Conservation (phyloP, 2,888 invertebrate genomes). For the Habrosyne pyritoides region DNA sequence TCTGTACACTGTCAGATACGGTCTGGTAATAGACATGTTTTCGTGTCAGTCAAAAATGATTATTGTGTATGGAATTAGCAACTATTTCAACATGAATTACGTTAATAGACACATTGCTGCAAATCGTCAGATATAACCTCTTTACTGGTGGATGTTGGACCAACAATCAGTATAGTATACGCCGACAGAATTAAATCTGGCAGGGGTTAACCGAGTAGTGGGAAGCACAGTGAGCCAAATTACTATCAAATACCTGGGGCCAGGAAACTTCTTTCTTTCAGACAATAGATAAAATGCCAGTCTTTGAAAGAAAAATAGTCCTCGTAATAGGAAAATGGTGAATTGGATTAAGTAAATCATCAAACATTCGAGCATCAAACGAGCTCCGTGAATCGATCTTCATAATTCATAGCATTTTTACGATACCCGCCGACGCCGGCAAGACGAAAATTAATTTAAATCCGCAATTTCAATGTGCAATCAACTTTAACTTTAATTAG, state of each 20-base stretch:
- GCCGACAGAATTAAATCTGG: neutral
- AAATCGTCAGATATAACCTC: conserved; percentile 11
- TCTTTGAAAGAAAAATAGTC: too few relatives aligned
- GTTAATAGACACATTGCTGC: neutral
- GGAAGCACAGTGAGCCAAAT: too few relatives aligned
- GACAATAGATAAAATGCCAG: too few relatives aligned
- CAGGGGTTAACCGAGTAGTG: too few relatives aligned
- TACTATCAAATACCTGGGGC: too few relatives aligned
- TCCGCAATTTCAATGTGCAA: conserved; percentile 46
- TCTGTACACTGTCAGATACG: neutral
- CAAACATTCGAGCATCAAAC: conserved; percentile 27
- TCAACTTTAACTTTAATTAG: conserved; percentile 65
- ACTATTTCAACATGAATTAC: neutral
- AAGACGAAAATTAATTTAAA: conserved; percentile 63
- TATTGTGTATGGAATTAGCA: neutral
- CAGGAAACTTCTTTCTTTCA: too few relatives aligned
- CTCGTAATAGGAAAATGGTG: too few relatives aligned
- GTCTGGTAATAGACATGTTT: neutral
- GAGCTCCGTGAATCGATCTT: conserved; percentile 47
- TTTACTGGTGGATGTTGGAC: conserved; percentile 11
- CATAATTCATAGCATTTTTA: conserved; percentile 47
- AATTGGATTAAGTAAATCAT: conserved; percentile 13
- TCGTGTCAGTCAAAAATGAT: conserved; percentile 1
- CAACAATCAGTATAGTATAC: neutral
- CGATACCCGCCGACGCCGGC: conserved; percentile 35